Evolutionary conservation across 2,888 invertebrate species (phyloP).

Genomic region (Leucozona laternaria): DNA sequence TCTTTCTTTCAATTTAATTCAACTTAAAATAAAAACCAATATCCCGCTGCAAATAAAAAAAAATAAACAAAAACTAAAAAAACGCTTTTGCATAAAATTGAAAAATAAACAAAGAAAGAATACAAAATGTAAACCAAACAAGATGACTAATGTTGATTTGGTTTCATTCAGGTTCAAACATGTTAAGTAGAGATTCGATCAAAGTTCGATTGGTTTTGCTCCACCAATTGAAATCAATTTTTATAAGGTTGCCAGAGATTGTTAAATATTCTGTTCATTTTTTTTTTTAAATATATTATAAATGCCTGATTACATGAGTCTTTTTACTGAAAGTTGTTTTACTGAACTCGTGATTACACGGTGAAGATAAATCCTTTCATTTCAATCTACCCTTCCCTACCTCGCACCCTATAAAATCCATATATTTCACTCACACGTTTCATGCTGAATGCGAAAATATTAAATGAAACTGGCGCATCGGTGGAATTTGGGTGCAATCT

Average conservation of each 20-base stretch:
- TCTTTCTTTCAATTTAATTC: slow-evolving; percentile 26
- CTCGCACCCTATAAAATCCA: too few relatives aligned
- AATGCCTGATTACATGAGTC: too few relatives aligned
- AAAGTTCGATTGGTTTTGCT: slow-evolving; percentile 15
- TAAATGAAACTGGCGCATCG: too few relatives aligned
- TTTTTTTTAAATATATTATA: too few relatives aligned
- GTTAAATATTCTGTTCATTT: not conserved
- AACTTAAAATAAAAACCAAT: slow-evolving; percentile 1
- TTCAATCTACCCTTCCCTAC: too few relatives aligned
- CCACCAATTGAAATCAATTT: not conserved
- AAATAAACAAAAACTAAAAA: not conserved
- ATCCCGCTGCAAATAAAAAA: not conserved
- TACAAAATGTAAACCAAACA: not conserved
- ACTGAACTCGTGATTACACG: too few relatives aligned
- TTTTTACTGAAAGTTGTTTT: too few relatives aligned
- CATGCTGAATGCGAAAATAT: too few relatives aligned
- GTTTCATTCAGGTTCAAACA: slow-evolving; percentile 19
- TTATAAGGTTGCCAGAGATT: not conserved
- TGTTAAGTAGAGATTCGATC: slow-evolving; percentile 16
- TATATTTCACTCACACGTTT: too few relatives aligned
- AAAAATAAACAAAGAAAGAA: slow-evolving; percentile 1
- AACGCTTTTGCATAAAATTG: slow-evolving; percentile 1
- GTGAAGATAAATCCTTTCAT: too few relatives aligned
- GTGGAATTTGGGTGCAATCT: too few relatives aligned
- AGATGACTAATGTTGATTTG: slow-evolving; percentile 4